phyloP scores from a whole-genome alignment of 2,113 vertebrate genomes.

The Pungitius pungitius region DNA sequence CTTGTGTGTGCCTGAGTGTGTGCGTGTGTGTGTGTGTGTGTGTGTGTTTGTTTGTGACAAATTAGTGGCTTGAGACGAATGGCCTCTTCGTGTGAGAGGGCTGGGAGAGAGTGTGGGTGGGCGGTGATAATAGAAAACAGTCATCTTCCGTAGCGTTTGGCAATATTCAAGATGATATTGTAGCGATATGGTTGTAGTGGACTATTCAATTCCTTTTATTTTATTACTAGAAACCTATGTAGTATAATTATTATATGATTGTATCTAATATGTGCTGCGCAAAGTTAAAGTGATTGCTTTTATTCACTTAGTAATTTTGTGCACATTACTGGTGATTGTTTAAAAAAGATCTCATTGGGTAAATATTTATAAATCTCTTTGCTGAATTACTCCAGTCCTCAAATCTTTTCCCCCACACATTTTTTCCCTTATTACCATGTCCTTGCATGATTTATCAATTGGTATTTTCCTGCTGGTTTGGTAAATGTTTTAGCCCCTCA shows the following conservation, averaged over 20 bases:
- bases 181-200: background rate
- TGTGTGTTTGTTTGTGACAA: constrained; percentile 45
- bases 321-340: background rate
- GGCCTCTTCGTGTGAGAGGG: constrained; percentile 9
- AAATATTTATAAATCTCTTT: background rate
- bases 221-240: background rate
- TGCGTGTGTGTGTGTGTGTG: constrained; percentile 21
- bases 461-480: background rate
- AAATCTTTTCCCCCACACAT: background rate
- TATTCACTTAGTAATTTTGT: background rate
- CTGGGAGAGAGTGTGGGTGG: constrained; percentile 9
- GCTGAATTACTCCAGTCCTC: constrained; percentile 11
- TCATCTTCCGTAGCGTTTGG: background rate
- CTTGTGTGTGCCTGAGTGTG: constrained; percentile 3
- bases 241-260: background rate
- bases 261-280: background rate
- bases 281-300: background rate
- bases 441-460: background rate
- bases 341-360: too few relatives aligned
- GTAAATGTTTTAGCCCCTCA: background rate
- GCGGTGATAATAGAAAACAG: constrained; percentile 53
- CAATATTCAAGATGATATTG: background rate
- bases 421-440: background rate
- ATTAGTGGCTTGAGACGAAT: constrained; percentile 37
- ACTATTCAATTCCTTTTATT: too few relatives aligned